Evolutionary conservation across 1,140 invertebrate genomes (phyloP).

Genomic region (Solenopsis invicta): DNA sequence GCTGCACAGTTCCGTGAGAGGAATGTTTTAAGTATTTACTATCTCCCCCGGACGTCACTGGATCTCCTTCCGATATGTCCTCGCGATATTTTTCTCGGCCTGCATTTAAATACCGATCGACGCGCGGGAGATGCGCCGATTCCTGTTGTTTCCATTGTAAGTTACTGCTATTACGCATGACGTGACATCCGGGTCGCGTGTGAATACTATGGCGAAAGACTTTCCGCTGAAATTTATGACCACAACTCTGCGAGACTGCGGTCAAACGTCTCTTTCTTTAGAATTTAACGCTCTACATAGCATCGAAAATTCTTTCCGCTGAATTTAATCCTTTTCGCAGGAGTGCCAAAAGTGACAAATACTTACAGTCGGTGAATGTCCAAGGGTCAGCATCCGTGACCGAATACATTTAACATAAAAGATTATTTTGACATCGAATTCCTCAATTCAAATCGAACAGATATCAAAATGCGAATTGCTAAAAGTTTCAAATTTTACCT

Average conservation of each 20-base stretch:
- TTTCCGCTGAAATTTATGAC: conserved; percentile 36
- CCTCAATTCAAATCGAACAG: not conserved
- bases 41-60: conserved; percentile 49
- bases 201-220: conserved; percentile 18
- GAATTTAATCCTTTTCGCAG: not conserved
- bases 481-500: not conserved
- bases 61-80: conserved; percentile 53
- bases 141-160: conserved; percentile 24
- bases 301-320: not conserved
- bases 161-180: conserved; percentile 48
- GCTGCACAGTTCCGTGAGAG: conserved; percentile 18
- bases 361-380: not conserved
- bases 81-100: conserved; percentile 67
- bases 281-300: conserved; percentile 43
- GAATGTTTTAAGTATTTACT: conserved; percentile 57
- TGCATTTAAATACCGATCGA: conserved; percentile 29
- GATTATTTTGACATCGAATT: not conserved
- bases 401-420: not conserved
- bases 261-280: conserved; percentile 38
- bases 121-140: not conserved
- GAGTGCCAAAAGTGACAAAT: conserved; percentile 19
- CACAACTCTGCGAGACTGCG: not conserved
- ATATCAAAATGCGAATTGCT: not conserved
- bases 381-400: not conserved
- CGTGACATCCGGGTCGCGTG: conserved; percentile 17